These are phyloP conservation scores for Unio delphinus DNA, from an alignment of 2,888 invertebrate species.

Conservation along the genomic window DNA sequence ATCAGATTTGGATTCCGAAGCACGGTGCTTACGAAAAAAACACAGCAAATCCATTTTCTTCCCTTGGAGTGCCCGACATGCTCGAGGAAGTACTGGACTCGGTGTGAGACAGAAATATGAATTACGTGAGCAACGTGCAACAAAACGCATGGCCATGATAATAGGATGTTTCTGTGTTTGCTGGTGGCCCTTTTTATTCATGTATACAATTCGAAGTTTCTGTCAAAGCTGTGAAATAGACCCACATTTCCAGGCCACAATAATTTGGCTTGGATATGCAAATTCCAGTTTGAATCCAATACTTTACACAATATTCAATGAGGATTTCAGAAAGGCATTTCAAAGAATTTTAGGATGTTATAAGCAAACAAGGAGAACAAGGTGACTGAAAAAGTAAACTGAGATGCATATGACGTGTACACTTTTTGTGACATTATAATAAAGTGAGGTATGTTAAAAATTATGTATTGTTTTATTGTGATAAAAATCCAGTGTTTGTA, in stretches of 20 bases:
- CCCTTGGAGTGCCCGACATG: slow-evolving; percentile 24
- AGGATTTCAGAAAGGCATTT: slow-evolving; percentile 69
- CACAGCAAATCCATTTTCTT: slow-evolving; percentile 31
- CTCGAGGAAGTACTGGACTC: slow-evolving; percentile 21
- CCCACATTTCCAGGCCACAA: slow-evolving; percentile 61
- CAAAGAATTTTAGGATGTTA: slow-evolving; percentile 42
- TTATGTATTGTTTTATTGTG: too few species aligned
- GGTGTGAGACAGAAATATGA: slow-evolving; percentile 62
- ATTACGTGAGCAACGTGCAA: slow-evolving; percentile 68
- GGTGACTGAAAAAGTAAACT: too few species aligned
- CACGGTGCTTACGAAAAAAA: slow-evolving; percentile 13
- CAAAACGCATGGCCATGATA: slow-evolving; percentile 70
- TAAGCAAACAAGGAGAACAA: too few species aligned
- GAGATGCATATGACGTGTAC: too few species aligned
- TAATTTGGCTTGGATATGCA: slow-evolving; percentile 71
- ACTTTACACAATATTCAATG: slow-evolving; percentile 70
- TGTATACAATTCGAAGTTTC: slow-evolving; percentile 68
- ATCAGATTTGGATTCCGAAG: slow-evolving; percentile 21
- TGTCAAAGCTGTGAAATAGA: slow-evolving; percentile 60
- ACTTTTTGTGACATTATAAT: too few species aligned
- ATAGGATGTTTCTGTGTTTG: slow-evolving; percentile 71
- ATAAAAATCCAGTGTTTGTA: too few species aligned
- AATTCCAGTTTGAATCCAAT: slow-evolving; percentile 71
- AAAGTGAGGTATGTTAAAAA: too few species aligned
- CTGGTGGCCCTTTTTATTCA: slow-evolving; percentile 71